Evolutionary conservation across 2,113 vertebrate species (phyloP), one percentile per base, ranked within the genome.

Genomic region (Bufo bufo): DNA sequence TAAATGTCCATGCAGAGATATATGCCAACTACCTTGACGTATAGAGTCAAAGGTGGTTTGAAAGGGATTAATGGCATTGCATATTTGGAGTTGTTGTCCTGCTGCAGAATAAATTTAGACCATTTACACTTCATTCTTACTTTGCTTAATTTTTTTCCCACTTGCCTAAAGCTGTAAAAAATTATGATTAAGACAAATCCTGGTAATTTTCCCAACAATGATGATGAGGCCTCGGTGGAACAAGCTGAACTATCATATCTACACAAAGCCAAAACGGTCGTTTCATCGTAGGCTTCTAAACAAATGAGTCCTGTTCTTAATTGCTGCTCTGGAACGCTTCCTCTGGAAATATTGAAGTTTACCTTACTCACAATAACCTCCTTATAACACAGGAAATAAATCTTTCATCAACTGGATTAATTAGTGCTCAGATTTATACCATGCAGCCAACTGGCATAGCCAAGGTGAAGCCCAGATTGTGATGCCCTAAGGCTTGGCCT

Each of bases 401-500:
- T 77, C 43, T 47, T 16, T 61, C 84, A 85, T 63, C 16, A 23
- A 33, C 52, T 45, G 52, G 8, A 10, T 47, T 63, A 85, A 77
- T 85, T 61, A 77, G 13, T 11, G 3, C 72, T 45, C 50, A 59
- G 84, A 43, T 45, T 13, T 75, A 75, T 33, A 47, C 33, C 43
- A 23, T 50, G n/a, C 43, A 23, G 59, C 82, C 82, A 69, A 65
- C 19, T 49, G 16, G 54, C 52, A 77, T 2, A 63, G 84, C 84
- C 84, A 77, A 61, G 56, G 43, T 77, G 50, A 77, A 16, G 52
- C 56, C 83, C 72, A 77, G 4, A 8, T 65, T 20, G 58, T 86
- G 23, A 78, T 56, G 49, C n/a, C 33, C 50, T 33, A 66, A 54
- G 17, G 45, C 56, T 43, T 66, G 50, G 43, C 69, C 43, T 72